phyloP scores from a whole-genome alignment of 1,140 invertebrate genomes.

The Polypedilum vanderplanki region DNA sequence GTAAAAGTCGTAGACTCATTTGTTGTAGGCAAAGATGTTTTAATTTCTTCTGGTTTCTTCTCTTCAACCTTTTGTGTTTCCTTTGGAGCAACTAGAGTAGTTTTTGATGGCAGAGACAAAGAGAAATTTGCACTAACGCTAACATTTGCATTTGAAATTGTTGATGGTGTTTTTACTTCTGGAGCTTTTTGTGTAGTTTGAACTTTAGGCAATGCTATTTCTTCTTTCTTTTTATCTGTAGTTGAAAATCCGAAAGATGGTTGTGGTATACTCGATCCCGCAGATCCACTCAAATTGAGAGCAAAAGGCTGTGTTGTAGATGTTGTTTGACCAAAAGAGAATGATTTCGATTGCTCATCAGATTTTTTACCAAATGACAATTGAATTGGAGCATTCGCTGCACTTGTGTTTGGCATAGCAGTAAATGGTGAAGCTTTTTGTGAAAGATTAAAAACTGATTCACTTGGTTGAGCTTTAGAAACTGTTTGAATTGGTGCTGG shows the following conservation, averaged over 20 bases:
- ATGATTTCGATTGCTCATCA: background rate
- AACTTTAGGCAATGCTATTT: background rate
- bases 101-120: background rate
- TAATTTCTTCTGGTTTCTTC: background rate
- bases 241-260: background rate
- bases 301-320: background rate
- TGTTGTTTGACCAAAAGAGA: background rate
- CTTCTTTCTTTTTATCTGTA: background rate
- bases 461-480: background rate
- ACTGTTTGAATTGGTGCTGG: background rate
- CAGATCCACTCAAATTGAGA: background rate
- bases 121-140: background rate
- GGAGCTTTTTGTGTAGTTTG: background rate
- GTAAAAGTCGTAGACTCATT: conserved; percentile 2
- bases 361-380: background rate
- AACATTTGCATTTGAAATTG: background rate
- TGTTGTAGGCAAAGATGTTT: background rate
- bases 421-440: background rate
- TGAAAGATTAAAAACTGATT: background rate
- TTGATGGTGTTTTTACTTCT: background rate
- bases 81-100: background rate
- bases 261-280: background rate
- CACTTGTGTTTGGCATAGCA: background rate
- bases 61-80: background rate
- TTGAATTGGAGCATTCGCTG: background rate